These are phyloP conservation scores for Aphyosemion australe DNA, from an alignment of 2,113 vertebrate genomes.

Conservation along the genomic window DNA sequence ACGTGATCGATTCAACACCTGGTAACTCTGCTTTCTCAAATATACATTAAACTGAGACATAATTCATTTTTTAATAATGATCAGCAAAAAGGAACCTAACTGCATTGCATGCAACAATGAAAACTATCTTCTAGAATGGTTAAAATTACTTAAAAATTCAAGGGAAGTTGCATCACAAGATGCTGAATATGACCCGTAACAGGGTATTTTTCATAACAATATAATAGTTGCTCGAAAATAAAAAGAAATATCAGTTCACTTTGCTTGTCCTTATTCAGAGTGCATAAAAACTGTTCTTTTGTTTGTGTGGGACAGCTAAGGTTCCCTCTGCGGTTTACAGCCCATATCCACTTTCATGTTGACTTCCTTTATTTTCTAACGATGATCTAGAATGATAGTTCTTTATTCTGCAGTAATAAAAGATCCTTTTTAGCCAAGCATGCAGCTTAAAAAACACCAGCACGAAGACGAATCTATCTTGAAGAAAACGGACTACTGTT, in stretches of 20 bases:
- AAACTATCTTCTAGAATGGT: not conserved
- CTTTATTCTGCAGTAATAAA: constrained; percentile 65
- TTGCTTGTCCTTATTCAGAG: constrained; percentile 49
- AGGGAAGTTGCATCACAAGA: not conserved
- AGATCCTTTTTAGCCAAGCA: constrained; percentile 48
- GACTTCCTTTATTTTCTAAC: constrained; percentile 55
- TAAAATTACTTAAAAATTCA: not conserved
- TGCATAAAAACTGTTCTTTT: constrained; percentile 51
- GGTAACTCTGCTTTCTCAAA: not conserved
- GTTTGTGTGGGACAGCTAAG: constrained; percentile 46
- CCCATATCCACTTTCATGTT: constrained; percentile 67
- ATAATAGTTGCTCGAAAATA: constrained; percentile 29
- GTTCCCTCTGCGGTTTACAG: constrained; percentile 59
- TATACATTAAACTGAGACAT: no score
- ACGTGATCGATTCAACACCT: not conserved
- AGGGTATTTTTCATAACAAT: constrained; percentile 36
- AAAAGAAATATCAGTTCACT: constrained; percentile 61
- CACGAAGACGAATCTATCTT: no score
- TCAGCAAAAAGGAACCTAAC: not conserved
- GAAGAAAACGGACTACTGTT: not conserved
- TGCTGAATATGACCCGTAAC: constrained; percentile 43
- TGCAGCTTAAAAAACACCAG: constrained; percentile 24
- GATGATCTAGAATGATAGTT: constrained; percentile 37
- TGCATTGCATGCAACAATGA: not conserved
- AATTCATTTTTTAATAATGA: no score